These are phyloP conservation scores for Eurystomus gularis DNA, from an alignment of 2,113 vertebrate genomes.

Conservation along the genomic window DNA sequence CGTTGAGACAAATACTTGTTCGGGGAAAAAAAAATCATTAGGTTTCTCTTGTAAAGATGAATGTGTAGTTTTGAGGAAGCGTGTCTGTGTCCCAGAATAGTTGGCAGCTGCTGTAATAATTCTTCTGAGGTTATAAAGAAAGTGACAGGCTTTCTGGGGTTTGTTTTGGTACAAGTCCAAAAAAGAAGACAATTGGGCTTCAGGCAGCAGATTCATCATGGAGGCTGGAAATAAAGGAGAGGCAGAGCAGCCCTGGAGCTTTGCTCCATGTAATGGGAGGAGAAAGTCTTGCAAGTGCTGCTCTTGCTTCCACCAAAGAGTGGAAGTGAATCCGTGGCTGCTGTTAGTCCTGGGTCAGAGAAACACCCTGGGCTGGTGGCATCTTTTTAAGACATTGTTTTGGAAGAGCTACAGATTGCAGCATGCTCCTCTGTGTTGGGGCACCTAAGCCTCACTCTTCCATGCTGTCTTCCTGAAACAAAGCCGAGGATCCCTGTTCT, in stretches of 20 bases:
- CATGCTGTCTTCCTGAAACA: rapidly evolving
- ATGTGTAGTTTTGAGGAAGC: neutral
- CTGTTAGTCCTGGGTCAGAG: neutral
- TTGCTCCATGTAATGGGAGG: rapidly evolving
- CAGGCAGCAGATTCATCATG: neutral
- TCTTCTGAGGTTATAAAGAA: neutral
- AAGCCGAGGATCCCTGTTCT: too few species aligned
- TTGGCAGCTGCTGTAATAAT: neutral
- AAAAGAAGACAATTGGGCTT: neutral
- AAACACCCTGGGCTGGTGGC: neutral
- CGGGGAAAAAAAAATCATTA: rapidly evolving
- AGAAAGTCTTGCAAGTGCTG: neutral
- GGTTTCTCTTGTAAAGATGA: neutral
- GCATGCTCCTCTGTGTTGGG: rapidly evolving
- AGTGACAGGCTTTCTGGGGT: neutral
- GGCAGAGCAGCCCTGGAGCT: neutral
- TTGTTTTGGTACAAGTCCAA: conserved; percentile 3
- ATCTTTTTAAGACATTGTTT: rapidly evolving
- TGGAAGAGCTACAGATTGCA: neutral
- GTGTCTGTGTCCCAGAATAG: neutral
- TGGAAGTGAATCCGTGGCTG: rapidly evolving
- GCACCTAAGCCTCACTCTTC: rapidly evolving
- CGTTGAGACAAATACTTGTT: neutral
- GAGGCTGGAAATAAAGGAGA: neutral
- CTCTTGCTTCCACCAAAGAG: neutral